Percentiles rank a stretch among this genome's conserved stretches.
phyloP scores from a whole-genome alignment of 2,113 vertebrate species.

The Platycercus adscitus region DNA sequence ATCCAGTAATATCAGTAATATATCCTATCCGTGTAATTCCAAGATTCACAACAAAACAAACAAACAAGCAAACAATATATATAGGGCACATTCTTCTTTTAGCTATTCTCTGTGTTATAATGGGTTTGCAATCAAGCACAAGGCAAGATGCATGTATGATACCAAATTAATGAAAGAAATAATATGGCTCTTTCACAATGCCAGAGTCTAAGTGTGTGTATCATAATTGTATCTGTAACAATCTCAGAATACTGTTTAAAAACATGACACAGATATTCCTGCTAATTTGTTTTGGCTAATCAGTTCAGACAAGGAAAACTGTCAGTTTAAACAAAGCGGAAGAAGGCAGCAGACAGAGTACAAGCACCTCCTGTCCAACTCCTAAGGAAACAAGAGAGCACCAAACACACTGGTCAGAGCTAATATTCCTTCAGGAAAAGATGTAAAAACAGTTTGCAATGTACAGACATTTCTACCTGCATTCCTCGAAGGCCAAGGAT shows the following conservation, averaged over 20 bases:
- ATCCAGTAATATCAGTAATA: not conserved
- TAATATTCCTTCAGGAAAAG: fast-evolving
- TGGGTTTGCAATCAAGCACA: not conserved
- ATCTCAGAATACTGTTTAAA: not conserved
- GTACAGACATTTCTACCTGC: not conserved
- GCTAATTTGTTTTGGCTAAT: not conserved
- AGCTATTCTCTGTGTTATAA: not conserved
- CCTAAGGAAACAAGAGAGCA: not conserved
- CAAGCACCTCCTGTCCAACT: not conserved
- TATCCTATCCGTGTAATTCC: not conserved
- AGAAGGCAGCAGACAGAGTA: not conserved
- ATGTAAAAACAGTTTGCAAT: fast-evolving
- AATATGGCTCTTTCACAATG: not conserved
- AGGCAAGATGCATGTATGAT: not conserved
- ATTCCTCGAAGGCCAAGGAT: not conserved
- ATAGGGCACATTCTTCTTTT: not conserved
- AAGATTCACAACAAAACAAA: not conserved
- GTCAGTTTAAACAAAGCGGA: not conserved
- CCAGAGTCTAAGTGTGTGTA: not conserved
- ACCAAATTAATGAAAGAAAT: not conserved
- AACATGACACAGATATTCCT: not conserved
- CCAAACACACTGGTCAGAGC: fast-evolving
- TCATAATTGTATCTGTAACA: not conserved
- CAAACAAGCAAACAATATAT: not conserved
- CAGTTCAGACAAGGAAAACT: not conserved